These are phyloP conservation scores for Geothlypis trichas DNA, from an alignment of 2,113 vertebrate species.

Conservation along the genomic window DNA sequence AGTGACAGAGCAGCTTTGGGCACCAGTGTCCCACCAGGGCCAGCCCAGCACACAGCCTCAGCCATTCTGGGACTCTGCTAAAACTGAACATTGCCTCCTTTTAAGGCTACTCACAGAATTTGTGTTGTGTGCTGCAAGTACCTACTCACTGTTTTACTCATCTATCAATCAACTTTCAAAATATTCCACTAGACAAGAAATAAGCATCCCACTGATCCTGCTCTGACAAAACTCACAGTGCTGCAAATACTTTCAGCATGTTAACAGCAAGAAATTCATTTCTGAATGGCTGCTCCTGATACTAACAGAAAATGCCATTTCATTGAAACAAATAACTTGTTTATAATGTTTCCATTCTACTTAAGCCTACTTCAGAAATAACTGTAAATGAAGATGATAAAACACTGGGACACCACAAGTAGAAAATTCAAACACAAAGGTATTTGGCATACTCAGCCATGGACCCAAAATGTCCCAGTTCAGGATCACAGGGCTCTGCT, in stretches of 20 bases:
- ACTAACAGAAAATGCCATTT: neutral
- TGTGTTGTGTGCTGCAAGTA: neutral
- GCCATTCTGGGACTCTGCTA: accelerated
- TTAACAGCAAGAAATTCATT: neutral
- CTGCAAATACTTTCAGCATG: neutral
- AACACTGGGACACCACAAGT: accelerated
- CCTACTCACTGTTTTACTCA: neutral
- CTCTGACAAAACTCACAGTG: neutral
- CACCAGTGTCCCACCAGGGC: neutral
- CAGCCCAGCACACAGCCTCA: neutral
- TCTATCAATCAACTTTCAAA: neutral
- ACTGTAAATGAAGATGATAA: neutral
- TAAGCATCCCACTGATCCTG: neutral
- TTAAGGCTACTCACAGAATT: neutral
- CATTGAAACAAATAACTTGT: neutral
- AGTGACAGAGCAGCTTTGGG: neutral
- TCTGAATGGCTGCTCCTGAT: neutral
- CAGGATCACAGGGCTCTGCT: neutral
- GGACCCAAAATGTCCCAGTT: accelerated
- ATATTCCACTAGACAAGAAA: neutral
- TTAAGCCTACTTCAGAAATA: neutral
- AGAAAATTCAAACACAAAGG: neutral
- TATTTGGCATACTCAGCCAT: accelerated
- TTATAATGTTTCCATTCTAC: neutral
- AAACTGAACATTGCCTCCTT: neutral